Percentiles rank a stretch among this genome's conserved stretches.
Conservation (phyloP, 2,888 invertebrate genomes). For the Hyppa rectilinea region DNA sequence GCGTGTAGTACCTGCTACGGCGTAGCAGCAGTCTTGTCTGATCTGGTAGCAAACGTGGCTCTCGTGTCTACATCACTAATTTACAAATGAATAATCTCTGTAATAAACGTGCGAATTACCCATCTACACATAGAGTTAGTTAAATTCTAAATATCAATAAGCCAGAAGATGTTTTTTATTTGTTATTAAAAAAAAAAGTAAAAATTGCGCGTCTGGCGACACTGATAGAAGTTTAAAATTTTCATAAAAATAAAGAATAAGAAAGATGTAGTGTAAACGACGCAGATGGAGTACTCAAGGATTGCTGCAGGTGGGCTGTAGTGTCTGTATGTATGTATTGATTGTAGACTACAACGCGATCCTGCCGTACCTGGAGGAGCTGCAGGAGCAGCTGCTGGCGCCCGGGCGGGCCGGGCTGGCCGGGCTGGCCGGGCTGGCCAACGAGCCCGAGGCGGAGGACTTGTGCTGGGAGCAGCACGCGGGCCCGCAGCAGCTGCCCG, state of each 20-base stretch:
- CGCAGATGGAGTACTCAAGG: background rate
- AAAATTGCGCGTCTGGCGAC: no score
- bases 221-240: no score
- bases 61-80: background rate
- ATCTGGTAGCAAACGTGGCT: background rate
- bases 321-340: background rate
- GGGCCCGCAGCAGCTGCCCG: background rate
- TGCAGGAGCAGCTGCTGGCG: slow-evolving; percentile 80
- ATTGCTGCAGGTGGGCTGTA: background rate
- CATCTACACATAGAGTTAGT: background rate
- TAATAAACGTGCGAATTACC: background rate
- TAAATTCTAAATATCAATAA: background rate
- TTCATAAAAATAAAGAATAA: no score
- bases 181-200: background rate
- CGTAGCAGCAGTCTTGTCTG: background rate
- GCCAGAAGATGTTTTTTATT: background rate
- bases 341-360: slow-evolving; percentile 86
- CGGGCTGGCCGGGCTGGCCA: slow-evolving; percentile 55
- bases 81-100: background rate
- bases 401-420: slow-evolving; percentile 53
- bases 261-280: background rate
- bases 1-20: background rate
- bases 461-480: slow-evolving; percentile 44
- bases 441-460: slow-evolving; percentile 65
- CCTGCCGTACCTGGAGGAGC: slow-evolving; percentile 84